Base-by-base conservation (phyloP, 2,888 invertebrate genomes). In the Dynastes maya region DNA sequence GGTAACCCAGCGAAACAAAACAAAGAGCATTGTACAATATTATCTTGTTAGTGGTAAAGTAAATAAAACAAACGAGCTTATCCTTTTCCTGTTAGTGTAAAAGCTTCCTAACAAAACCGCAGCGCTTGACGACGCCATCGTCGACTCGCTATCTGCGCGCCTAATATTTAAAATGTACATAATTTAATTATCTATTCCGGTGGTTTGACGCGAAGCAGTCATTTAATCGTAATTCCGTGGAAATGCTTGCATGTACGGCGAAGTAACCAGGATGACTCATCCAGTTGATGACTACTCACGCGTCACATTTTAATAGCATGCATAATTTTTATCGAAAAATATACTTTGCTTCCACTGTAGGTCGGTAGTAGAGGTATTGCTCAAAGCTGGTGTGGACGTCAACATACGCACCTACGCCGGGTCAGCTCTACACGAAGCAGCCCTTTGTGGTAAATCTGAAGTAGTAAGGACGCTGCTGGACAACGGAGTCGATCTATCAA, bases 401-500 rank as follows among this genome's bases (percentile, higher is more conserved):
- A 97, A 98, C 89, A 92, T 95, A 49, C 91, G 95, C 83, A 97
- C 97, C 13, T 93, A 94, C 79, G 93, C 94, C 49, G 98, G 98
- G 0, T 97, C 97, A 5, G 96, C 98, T 0, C 91, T 98, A 80
- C 98, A 98, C 90, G 97, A 98, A 87, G 98, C 98, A 0, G 97
- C 97, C 0, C 91, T 97, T 32, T 97, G 95, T 88, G 97, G 97
- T 22, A 97, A 97, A 88, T 94, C 95, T 82, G 95, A 96, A 79
- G 97, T 97, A 22, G 97, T 97, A 29, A 91, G 94, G 76, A 92
- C 95, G 0, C 91, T 98, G 51, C 90, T 98, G 16, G 94, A 95
- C 80, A 92, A 93, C 83, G 97, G 96, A 0, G 95, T 96, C 27
- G 95, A 97, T 87, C 90, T 96, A 61, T 92, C 92, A 80, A 94